Conservation (phyloP, 1,140 invertebrate genomes). For the Leptinotarsa lineolata region DNA sequence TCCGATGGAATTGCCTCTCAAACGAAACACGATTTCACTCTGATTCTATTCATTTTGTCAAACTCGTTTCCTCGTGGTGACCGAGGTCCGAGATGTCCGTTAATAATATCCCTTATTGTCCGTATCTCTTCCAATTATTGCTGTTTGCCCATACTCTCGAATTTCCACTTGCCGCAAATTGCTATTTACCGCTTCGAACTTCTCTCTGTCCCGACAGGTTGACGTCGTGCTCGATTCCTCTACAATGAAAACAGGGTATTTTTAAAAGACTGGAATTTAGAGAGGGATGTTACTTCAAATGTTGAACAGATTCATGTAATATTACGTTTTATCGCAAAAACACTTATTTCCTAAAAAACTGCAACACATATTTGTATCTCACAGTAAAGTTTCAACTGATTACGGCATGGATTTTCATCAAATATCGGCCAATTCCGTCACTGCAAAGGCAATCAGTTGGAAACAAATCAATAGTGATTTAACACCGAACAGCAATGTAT, state of each 20-base stretch:
- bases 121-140: slow-evolving; percentile 1
- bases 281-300: too few species aligned
- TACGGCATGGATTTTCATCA: too few species aligned
- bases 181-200: neutral
- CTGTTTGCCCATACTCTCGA: slow-evolving; percentile 2
- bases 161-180: slow-evolving; percentile 2
- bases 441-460: too few species aligned
- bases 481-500: too few species aligned
- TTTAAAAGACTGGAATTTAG: too few species aligned
- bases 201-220: neutral
- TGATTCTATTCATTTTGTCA: neutral
- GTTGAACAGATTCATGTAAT: too few species aligned
- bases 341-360: too few species aligned
- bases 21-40: neutral
- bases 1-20: neutral
- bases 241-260: neutral
- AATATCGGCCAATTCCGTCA: too few species aligned
- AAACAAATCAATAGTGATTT: too few species aligned
- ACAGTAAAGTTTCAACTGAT: too few species aligned
- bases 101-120: neutral
- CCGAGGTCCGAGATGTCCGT: neutral
- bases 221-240: slow-evolving; percentile 1
- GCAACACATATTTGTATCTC: too few species aligned
- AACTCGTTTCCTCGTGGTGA: neutral
- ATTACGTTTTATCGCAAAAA: too few species aligned